phyloP scores from a whole-genome alignment of 1,140 invertebrate species.

The Eulimnadia texana region DNA sequence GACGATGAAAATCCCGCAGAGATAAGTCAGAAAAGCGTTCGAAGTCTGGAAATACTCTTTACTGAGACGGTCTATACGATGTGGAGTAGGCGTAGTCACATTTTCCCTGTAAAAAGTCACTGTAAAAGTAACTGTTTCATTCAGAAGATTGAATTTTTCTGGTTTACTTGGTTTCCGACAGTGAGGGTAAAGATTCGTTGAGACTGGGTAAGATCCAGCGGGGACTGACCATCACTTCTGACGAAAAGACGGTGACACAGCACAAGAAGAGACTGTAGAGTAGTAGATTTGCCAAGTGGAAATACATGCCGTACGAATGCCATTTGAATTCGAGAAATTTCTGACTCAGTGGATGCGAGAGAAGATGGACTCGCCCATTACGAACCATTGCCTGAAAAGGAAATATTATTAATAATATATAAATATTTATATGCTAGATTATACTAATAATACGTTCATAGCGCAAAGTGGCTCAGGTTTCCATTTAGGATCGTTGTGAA shows the following conservation, averaged over 20 bases:
- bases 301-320: constrained; percentile 74
- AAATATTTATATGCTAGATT: not conserved
- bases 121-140: too few species aligned
- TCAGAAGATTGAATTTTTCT: too few species aligned
- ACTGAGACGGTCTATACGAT: not conserved
- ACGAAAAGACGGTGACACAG: constrained; percentile 55
- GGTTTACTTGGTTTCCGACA: too few species aligned
- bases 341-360: constrained; percentile 64
- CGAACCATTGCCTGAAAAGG: constrained; percentile 55
- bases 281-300: constrained; percentile 56
- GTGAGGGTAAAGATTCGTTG: too few species aligned
- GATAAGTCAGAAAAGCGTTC: constrained; percentile 2
- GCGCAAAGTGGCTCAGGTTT: constrained; percentile 41
- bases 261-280: constrained; percentile 56
- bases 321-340: constrained; percentile 78
- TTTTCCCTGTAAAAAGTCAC: not conserved
- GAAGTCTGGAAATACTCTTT: not conserved
- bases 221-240: constrained; percentile 36
- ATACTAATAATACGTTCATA: too few species aligned
- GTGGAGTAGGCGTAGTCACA: too few species aligned
- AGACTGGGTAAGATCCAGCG: not conserved
- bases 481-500: constrained; percentile 40
- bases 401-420: not conserved
- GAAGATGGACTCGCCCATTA: constrained; percentile 57
- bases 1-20: constrained; percentile 13